Evolutionary conservation across 2,113 vertebrate genomes (phyloP), one percentile per base, ranked within the genome.

Genomic region (Nestor notabilis): DNA sequence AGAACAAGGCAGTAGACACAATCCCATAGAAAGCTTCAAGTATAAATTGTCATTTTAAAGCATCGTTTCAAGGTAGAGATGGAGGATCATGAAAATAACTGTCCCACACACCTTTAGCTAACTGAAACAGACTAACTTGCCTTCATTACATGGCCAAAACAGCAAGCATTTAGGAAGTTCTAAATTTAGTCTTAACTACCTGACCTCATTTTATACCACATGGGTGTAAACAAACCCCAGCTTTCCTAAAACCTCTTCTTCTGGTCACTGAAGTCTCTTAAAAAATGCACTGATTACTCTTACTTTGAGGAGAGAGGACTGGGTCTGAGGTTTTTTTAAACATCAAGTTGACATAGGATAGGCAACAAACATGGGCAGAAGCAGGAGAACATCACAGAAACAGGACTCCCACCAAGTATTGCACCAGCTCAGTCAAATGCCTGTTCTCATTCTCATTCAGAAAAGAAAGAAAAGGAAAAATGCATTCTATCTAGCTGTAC

Each of bases 331-430:
- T 28, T 4, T 37, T 70, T 81, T 84, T 37, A 75, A 83, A 35
- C 5, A 64, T 49, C 25, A 55, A 3, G 5, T 14, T 79, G 43
- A 71, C 27, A 24, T 2, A 24, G 16, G 12, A 66, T 5, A 49
- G 31, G 17, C 13, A 77, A 25, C 0, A 0, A 90, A 69, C 0
- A 0, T 5, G 15, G 8, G 29, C 8, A 69, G 25, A 29, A 43
- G 8, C 28, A 35, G 28, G n/a, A 86, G 7, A 10, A 33, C 10
- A 43, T 10, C 24, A 53, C 25, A 66, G 64, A 77, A 78, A 29
- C n/a, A 64, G 17, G 14, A 78, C 7, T 53, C 20, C 44, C 43
- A 83, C 7, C 37, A 33, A 61, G 21, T 39, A 43, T 3, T 65
- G 23, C 10, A 56, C 17, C 33, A 60, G 10, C 33, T 88, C 47